Evolutionary conservation across 2,888 invertebrate genomes (phyloP), one percentile per base, ranked within the genome.

Genomic region (Morpho deidamia): DNA sequence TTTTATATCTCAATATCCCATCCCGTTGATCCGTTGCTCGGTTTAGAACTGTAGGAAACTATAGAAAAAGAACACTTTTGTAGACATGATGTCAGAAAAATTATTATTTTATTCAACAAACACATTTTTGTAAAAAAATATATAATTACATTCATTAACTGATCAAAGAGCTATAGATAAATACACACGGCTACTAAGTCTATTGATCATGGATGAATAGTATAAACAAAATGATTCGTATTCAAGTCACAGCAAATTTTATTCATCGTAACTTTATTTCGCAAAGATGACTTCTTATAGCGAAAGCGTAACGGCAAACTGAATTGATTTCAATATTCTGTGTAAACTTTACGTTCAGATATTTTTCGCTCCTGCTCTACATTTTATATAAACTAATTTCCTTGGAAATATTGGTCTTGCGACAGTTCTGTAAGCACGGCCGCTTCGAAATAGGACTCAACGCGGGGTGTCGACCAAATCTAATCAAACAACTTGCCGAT

Each of bases 331-430:
- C 82, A 80, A 81, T 60, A 54, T 62, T 55, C 63, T 53, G 53
- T 56, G 48, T 51, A 56, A 61, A 64, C 56, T 85, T 83, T 81
- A 79, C 77, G 78, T 76, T 53, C 69, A 70, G 81, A 82, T 82
- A 84, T 84, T 88, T 82, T 84, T 83, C 81, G 78, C 78, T 83
- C 76, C 81, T 81, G 83, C 83, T 86, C 85, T 85, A 85, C 84
- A 86, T 88, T 88, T 87, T 87, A 83, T 85, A 86, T 89, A 89
- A 89, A 88, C 88, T 88, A 87, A 89, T 89, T 89, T 88, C 86
- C 88, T 83, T 73, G 75, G 81, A 86, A 88, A 88, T 89, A 89
- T 89, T 87, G 88, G 85, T 86, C 82, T 81, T 78, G 80, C 85
- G 83, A 81, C 86, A 85, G 86, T 85, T 81, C 80, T 75, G 81